Percentiles rank a stretch among this genome's conserved stretches.
phyloP scores from a whole-genome alignment of 2,797 vertebrate species.

The Hippocampus kuda region DNA sequence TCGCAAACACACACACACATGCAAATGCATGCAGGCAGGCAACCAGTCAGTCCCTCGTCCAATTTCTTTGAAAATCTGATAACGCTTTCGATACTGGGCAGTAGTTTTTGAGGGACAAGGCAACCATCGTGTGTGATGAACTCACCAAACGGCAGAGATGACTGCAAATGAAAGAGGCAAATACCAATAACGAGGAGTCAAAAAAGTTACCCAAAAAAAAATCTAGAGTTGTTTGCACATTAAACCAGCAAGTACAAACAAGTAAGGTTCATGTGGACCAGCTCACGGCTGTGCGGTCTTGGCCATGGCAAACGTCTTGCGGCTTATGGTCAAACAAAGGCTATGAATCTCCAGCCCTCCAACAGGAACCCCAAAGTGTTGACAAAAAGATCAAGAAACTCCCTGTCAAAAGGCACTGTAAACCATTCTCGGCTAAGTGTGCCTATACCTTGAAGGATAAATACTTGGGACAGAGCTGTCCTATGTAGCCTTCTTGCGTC shows the following conservation, averaged over 20 bases:
- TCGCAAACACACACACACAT: constrained; percentile 29
- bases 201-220: constrained; percentile 29
- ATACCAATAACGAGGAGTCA: constrained; percentile 35
- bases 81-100: constrained; percentile 1
- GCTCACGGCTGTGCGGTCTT: too few species aligned
- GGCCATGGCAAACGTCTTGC: too few species aligned
- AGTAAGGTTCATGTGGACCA: not conserved
- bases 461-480: too few species aligned
- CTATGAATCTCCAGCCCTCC: too few species aligned
- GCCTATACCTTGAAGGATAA: too few species aligned
- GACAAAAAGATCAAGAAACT: too few species aligned
- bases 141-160: constrained; percentile 21
- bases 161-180: constrained; percentile 23
- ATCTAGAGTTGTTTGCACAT: constrained; percentile 37
- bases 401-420: too few species aligned
- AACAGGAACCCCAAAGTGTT: too few species aligned
- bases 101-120: constrained; percentile 6
- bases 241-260: constrained; percentile 31
- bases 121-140: constrained; percentile 13
- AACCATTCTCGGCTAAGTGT: too few species aligned
- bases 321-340: too few species aligned
- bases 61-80: not conserved
- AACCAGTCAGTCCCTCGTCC: not conserved
- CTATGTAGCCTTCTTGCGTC: too few species aligned
- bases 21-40: constrained; percentile 10